Evolutionary conservation across 2,797 vertebrate species (phyloP), one percentile per base, ranked within the genome.

Genomic region (Neostethus bicornis): DNA sequence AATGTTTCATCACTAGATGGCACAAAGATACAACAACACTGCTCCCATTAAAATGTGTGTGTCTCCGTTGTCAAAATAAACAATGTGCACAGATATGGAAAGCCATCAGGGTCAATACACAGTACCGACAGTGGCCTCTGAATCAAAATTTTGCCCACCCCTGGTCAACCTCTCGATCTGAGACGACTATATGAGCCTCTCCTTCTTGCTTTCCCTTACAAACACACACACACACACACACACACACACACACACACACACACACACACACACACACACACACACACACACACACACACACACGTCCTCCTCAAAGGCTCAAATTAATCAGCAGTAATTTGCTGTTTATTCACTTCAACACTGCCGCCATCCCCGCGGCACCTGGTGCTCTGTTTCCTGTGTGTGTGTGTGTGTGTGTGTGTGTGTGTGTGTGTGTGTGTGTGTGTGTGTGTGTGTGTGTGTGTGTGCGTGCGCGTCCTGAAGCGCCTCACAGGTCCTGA

Each of bases 401-500:
- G 26, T 44, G 12, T 46, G 63, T 41, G 7, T 20, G 52, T 28
- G 24, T 38, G 26, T 37, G 58, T 31, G 26, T 44, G 12, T 46
- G 63, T 41, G 7, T 20, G 52, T 28, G 24, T 38, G 26, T 37
- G 58, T 49, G 65, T 41, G 26, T 44, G 12, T 46, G 63, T 41
- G 7, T 20, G 52, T 28, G 24, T 38, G 26, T 37, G 58, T 31
- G n/a, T 49, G 65, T 41, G 26, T 44, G 12, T 46, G 63, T 41
- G 7, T 20, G 52, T 28, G 24, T 38, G 26, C 37, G 58, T 31
- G 62, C 51, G 54, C 26, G 39, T 65, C 73, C 66, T 0, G 16
- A 39, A 75, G 81, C 63, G 14, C 51, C 31, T 73, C 75, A 84
- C 75, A 61, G 68, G 59, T 71, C 70, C 68, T 75, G 77, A 82